phyloP scores from a whole-genome alignment of 2,797 vertebrate species.

The Diceros bicornis region DNA sequence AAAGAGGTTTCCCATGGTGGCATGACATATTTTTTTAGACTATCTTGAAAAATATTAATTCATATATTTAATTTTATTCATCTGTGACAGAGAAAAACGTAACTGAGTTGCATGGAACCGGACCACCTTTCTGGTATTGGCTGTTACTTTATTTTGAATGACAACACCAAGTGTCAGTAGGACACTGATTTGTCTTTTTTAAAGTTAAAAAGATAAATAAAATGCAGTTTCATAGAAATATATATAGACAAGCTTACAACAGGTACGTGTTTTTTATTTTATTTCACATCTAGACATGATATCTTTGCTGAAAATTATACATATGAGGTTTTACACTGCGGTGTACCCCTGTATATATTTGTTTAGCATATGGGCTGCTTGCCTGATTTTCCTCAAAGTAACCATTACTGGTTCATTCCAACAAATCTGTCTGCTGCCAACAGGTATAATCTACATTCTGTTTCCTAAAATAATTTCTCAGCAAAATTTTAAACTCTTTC shows the following conservation, averaged over 20 bases:
- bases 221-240: background rate
- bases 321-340: background rate
- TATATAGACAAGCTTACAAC: background rate
- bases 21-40: background rate
- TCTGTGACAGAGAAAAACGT: background rate
- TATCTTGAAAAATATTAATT: slow-evolving; percentile 6
- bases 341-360: background rate
- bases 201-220: background rate
- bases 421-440: background rate
- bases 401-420: background rate
- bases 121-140: background rate
- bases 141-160: slow-evolving; percentile 30
- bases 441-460: background rate
- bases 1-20: background rate
- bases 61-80: slow-evolving; percentile 17
- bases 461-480: slow-evolving; percentile 49
- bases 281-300: slow-evolving; percentile 27
- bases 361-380: background rate
- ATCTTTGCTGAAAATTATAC: background rate
- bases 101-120: background rate
- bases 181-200: background rate
- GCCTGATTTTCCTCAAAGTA: background rate
- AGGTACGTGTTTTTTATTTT: background rate
- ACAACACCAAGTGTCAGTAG: background rate
- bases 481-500: slow-evolving; percentile 7